These are phyloP conservation scores for Cancer borealis DNA, from an alignment of 2,888 invertebrate genomes.

Conservation along the genomic window DNA sequence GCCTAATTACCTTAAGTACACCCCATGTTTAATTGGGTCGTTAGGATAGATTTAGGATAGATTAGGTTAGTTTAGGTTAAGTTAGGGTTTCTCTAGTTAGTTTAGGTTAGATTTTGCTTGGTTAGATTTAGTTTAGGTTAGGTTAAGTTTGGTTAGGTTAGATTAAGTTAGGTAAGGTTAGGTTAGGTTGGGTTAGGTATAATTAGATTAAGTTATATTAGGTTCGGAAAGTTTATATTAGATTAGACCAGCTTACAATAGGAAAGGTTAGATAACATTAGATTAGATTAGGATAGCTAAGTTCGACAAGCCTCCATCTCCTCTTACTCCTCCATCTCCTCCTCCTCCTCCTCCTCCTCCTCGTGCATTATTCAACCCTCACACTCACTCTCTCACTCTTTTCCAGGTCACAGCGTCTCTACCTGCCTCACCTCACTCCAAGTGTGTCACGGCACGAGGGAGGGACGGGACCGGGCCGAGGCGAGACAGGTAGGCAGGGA, in stretches of 20 bases:
- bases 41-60: background rate
- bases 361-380: background rate
- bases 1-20: background rate
- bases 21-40: background rate
- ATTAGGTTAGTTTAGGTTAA: background rate
- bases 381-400: slow-evolving; percentile 26
- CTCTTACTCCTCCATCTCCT: background rate
- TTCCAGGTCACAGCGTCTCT: background rate
- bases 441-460: background rate
- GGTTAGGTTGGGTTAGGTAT: background rate
- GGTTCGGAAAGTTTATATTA: background rate
- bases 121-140: background rate
- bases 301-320: background rate
- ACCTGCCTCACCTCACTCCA: background rate
- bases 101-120: background rate
- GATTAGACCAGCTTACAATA: background rate
- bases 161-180: background rate
- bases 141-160: background rate
- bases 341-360: background rate
- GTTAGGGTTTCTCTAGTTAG: background rate
- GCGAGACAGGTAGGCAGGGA: background rate
- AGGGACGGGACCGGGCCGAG: background rate
- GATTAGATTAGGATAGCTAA: background rate
- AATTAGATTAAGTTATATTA: background rate
- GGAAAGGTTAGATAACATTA: background rate